Base-by-base conservation (phyloP, 2,113 vertebrate species). In the Anolis sagrei region DNA sequence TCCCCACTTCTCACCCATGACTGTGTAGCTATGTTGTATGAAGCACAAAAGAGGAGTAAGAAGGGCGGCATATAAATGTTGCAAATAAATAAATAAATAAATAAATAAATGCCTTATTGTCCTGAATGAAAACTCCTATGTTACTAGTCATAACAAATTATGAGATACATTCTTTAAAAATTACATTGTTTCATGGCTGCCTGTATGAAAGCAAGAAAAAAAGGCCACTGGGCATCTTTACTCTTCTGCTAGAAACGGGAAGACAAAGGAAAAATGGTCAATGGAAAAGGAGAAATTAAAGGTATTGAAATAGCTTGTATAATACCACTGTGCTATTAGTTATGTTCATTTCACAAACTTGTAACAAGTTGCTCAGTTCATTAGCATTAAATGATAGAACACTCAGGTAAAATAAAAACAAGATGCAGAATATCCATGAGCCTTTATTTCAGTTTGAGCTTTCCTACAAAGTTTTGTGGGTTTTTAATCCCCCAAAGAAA, bases 371-470 rank as follows among this genome's bases (percentile, higher is more conserved):
- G 39, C 44, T 76, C 62, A 39, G 44, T 79, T 49, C 25, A 51
- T 1, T 10, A 73, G 75, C 23, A 61, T 25, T 54, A 76, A 72
- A 39, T 2, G 18, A n/a, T 36, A 64, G 18, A 58, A n/a, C 25
- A 75, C 44, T 32, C n/a, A 32, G n/a, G 23, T n/a, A 44, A 89
- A 68, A 36, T 32, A 76, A 51, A 76, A 68, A 29, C 11, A n/a
- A 86, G 36, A 32, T n/a, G 18, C 23, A 27, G 14, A 61, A 82
- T 54, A 82, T 84, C 79, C 72, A 81, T 66, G 83, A 82, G 76
- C 79, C 83, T 90, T 92, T 90, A 92, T 89, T 92, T 83, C 75
- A 69, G 16, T 32, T 76, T 79, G 61, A 66, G 73, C 81, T 88
- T 54, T 73, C 34, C 79, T 29, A 19, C 36, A 68, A 0, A 0